Conservation (phyloP, 2,888 invertebrate genomes). For the Archaeoteleia sp. region DNA sequence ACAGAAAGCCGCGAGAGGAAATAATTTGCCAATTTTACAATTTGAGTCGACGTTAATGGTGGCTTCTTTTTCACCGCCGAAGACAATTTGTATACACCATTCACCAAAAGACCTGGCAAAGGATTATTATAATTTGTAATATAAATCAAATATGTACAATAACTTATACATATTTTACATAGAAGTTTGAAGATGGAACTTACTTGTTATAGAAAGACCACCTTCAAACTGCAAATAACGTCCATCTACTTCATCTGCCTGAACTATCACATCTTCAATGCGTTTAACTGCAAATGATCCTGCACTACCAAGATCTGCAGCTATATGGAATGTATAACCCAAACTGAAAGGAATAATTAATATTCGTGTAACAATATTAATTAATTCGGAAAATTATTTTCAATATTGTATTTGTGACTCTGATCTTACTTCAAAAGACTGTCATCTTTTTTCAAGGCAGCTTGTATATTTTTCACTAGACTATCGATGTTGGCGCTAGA, state of each 20-base stretch:
- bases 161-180: too few species aligned
- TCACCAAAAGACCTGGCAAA: constrained; percentile 77
- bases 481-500: constrained; percentile 79
- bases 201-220: constrained; percentile 85
- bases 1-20: constrained; percentile 92
- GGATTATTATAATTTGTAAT: constrained; percentile 1
- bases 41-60: constrained; percentile 85
- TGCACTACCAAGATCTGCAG: constrained; percentile 83
- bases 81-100: constrained; percentile 80
- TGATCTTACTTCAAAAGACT: constrained; percentile 82
- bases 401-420: too few species aligned
- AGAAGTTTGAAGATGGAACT: too few species aligned
- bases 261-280: constrained; percentile 93
- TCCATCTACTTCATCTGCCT: constrained; percentile 96
- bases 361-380: constrained; percentile 20
- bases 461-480: constrained; percentile 83
- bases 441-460: constrained; percentile 89
- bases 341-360: constrained; percentile 80
- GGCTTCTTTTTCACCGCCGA: constrained; percentile 80
- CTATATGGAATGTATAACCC: constrained; percentile 89
- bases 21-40: constrained; percentile 92
- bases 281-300: constrained; percentile 83
- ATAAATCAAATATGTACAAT: constrained; percentile 1
- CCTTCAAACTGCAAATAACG: constrained; percentile 94
- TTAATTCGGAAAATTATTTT: constrained; percentile 8